Base-by-base conservation (phyloP, 2,113 vertebrate genomes). In the Euleptes europaea region DNA sequence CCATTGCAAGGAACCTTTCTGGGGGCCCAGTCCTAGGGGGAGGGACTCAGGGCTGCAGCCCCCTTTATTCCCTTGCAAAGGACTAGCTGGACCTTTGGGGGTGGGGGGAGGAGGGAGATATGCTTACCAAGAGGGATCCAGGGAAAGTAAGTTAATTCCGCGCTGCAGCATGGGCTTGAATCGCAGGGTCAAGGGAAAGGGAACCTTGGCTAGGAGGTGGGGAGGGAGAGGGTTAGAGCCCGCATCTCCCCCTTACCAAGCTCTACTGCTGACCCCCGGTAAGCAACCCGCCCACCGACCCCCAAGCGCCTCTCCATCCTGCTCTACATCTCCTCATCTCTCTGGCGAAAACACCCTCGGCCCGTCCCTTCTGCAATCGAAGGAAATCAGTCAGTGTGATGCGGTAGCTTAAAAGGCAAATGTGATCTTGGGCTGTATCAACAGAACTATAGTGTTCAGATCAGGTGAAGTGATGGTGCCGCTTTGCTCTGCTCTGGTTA, bases 141-240 rank as follows among this genome's bases (percentile, higher is more conserved):
- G 95, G 0, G 97, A 97, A 78, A 96, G 90, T 88, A 98, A 94
- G 81, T 97, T 97, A 31, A 98, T 96, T 3, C 97, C 97, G 77
- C 97, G 86, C 93, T 98, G 97, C 35, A 98, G 88, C 97, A 98
- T 98, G 5, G 97, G 97, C 87, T 97, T 98, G 90, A 97, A 98
- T 84, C 97, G 94, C 90, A 98, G 93, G 0, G 97, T 98, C 85
- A 98, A 87, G 2, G 97, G 97, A 72, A 98, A 98, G 1, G 97
- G 97, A 42, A 98, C 97, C 91, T 98, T 97, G 3, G 97, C 97
- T 98, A 88, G 44, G 69, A 73, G 47, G 42, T 54, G 10, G 75
- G 67, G 84, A 85, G 67, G 84, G 77, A 85, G 54, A 72, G 63
- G 8, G 23, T 78, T 63, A 83, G 65, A 87, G n/a, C 67, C 38